These are phyloP conservation scores for Lepidochrysops patricia DNA, from an alignment of 2,888 invertebrate genomes.

Conservation along the genomic window DNA sequence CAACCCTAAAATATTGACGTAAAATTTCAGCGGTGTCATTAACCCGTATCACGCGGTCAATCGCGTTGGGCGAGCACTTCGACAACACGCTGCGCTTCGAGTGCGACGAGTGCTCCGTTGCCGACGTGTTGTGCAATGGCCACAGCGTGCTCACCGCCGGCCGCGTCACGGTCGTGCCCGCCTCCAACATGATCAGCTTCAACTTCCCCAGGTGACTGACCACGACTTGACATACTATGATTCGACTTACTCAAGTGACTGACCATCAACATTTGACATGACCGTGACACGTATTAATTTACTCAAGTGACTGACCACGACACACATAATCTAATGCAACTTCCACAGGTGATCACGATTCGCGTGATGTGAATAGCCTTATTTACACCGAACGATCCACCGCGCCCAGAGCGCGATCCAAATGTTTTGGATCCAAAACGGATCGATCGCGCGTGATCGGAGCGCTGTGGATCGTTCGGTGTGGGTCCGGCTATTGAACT, in stretches of 20 bases:
- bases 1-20: neutral
- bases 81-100: constrained; percentile 33
- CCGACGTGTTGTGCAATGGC: constrained; percentile 45
- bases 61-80: constrained; percentile 32
- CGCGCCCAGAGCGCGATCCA: too few relatives aligned
- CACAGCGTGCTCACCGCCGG: constrained; percentile 35
- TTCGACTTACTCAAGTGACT: too few relatives aligned
- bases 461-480: too few relatives aligned
- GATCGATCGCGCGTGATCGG: neutral
- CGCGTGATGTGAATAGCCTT: too few relatives aligned
- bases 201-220: constrained; percentile 46
- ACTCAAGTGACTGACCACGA: too few relatives aligned
- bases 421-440: too few relatives aligned
- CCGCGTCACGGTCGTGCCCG: constrained; percentile 32
- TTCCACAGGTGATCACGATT: constrained; percentile 37
- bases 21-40: constrained; percentile 28
- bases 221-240: too few relatives aligned
- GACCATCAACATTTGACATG: too few relatives aligned
- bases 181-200: constrained; percentile 38
- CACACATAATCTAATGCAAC: constrained; percentile 43
- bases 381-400: too few relatives aligned
- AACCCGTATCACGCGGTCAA: constrained; percentile 22
- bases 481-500: too few relatives aligned
- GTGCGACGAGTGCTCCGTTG: constrained; percentile 36
- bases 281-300: too few relatives aligned